phyloP scores from a whole-genome alignment of 2,113 vertebrate species.

The Aleadryas rufinucha region DNA sequence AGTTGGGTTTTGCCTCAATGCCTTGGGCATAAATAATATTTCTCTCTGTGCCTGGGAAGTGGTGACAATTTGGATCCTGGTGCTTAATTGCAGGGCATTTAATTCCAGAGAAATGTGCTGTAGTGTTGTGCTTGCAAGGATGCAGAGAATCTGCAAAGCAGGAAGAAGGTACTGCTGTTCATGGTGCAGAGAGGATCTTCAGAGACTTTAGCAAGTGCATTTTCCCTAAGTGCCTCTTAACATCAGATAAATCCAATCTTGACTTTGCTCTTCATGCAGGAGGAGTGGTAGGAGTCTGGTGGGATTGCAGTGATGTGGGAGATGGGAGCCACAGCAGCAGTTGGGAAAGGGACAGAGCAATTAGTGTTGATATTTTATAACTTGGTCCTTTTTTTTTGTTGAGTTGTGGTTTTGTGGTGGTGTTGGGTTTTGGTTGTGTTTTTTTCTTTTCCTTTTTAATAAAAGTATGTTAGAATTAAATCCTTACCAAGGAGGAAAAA shows the following conservation, averaged over 20 bases:
- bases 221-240: slow-evolving; percentile 4
- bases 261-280: not conserved
- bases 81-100: not conserved
- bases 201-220: not conserved
- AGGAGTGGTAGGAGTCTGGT: not conserved
- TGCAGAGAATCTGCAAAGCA: not conserved
- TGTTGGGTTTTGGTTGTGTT: not conserved
- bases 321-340: not conserved
- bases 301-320: not conserved
- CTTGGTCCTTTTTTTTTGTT: not conserved
- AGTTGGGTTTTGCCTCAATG: not conserved
- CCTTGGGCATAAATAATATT: slow-evolving; percentile 24
- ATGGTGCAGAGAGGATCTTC: not conserved
- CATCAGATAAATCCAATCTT: not conserved
- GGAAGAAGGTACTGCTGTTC: not conserved
- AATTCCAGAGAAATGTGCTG: not conserved
- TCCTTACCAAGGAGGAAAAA: not conserved
- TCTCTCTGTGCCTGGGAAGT: not conserved
- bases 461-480: not conserved
- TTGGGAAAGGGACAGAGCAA: not conserved
- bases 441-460: not conserved
- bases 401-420: not conserved
- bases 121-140: not conserved
- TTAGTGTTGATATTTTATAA: not conserved
- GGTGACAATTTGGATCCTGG: not conserved